A percentile compares a stretch with the other conserved stretches of the same genome.
Evolutionary conservation across 30 jellyfish, hydroid and myxozoan species (phyloP).

Genomic region (Hydractinia symbiolongicarpus): DNA sequence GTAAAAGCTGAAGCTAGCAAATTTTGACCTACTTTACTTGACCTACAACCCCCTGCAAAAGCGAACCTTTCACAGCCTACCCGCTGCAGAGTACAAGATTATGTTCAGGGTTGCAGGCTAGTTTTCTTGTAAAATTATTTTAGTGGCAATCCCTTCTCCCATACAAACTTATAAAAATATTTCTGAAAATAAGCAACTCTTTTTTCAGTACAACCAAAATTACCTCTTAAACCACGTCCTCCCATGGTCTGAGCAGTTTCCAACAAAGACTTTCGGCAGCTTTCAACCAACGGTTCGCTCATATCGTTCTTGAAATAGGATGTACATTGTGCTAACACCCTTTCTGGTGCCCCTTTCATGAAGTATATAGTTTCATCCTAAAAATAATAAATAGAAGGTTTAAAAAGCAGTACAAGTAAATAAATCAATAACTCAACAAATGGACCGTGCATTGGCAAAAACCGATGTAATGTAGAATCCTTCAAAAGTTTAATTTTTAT

Average conservation of each 20-base stretch:
- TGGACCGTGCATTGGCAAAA: not conserved
- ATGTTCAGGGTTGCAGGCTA: too few relatives aligned
- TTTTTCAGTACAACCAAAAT: too few relatives aligned
- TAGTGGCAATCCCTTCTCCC: too few relatives aligned
- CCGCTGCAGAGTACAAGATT: too few relatives aligned
- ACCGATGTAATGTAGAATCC: not conserved
- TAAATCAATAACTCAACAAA: too few relatives aligned
- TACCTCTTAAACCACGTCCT: slow-evolving; percentile 74
- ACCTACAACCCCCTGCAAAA: too few relatives aligned
- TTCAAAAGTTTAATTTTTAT: not conserved
- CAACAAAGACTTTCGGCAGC: slow-evolving; percentile 31
- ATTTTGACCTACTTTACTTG: too few relatives aligned
- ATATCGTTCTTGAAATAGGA: slow-evolving; percentile 36
- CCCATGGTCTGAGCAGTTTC: slow-evolving; percentile 62
- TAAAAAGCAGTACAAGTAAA: not conserved
- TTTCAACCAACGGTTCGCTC: slow-evolving; percentile 25
- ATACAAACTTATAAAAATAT: too few relatives aligned
- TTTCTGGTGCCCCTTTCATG: slow-evolving; percentile 89
- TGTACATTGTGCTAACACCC: slow-evolving; percentile 53
- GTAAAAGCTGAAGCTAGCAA: too few relatives aligned
- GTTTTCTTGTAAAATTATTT: too few relatives aligned
- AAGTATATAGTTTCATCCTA: slow-evolving; percentile 40
- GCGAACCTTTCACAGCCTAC: too few relatives aligned
- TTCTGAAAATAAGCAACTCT: too few relatives aligned
- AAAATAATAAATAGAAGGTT: not conserved